Base-by-base conservation (phyloP, 2,113 vertebrate genomes). In the Carollia perspicillata region DNA sequence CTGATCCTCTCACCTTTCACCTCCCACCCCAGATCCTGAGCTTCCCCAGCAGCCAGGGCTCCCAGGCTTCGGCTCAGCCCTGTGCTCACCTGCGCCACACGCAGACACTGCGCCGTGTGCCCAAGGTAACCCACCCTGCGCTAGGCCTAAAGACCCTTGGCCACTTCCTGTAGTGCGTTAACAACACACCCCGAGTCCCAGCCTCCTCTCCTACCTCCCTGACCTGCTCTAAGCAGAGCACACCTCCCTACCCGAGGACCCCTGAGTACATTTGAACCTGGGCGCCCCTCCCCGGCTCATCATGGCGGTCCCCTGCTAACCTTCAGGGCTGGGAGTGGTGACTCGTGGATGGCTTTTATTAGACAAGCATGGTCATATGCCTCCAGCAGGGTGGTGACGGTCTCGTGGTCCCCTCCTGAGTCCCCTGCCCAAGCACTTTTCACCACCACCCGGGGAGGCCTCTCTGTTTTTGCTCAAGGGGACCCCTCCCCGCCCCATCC, bases 1-100 rank as follows among this genome's bases (percentile, higher is more conserved):
- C 75, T 69, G 72, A 66, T 35, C 26, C 23, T 49, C 13, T 65
- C 2, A 3, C 42, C 12, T 18, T 71, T 71, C 16, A 1, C 28
- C 4, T 30, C 55, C 71, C 3, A 0, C 17, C 44, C 9, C 89
- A 99, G 99, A 95, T 99, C 95, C 98, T 99, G 96, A 98, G 98
- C 93, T 99, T 99, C 97, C 98, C 99, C 20, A 97, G 98, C 89
- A 81, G 98, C 94, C 98, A 98, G 66, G 98, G 98, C 33, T 94
- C 98, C 72, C 98, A 99, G 97, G 97, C 98, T 68, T 98, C 98
- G 10, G 98, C 98, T 81, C 98, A 97, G 94, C 99, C 99, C 22
- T 99, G 99, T 8, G 99, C 99, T 51, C 99, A 99, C 78, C 93
- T 99, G 28, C 99, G 98, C 89, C 98, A 99, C 96, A 98, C 98